Evolutionary conservation across 2,113 vertebrate genomes (phyloP).

Genomic region (Mellivora capensis): DNA sequence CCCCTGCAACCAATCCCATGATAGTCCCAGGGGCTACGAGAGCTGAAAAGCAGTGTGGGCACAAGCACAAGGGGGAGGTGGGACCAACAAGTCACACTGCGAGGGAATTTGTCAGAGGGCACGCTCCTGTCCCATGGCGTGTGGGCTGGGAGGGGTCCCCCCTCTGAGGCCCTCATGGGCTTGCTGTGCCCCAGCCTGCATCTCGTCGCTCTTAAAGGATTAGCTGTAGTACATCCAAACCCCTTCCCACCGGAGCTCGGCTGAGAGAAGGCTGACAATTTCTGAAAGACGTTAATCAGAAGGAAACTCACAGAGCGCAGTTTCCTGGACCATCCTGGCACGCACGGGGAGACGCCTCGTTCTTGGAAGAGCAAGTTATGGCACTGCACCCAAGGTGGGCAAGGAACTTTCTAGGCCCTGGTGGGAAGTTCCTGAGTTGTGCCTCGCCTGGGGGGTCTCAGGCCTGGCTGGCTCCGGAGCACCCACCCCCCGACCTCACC

Average conservation of each 20-base stretch:
- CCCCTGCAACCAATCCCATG: background rate
- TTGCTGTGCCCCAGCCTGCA: background rate
- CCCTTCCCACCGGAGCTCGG: background rate
- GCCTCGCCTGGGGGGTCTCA: background rate
- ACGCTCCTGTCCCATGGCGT: background rate
- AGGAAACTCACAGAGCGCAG: background rate
- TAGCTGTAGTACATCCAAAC: background rate
- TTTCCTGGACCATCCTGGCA: background rate
- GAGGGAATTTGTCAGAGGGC: background rate
- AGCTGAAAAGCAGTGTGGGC: background rate
- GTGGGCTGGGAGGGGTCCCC: background rate
- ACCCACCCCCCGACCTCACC: background rate
- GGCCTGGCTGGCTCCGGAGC: background rate
- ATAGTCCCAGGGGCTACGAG: background rate
- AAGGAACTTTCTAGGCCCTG: background rate
- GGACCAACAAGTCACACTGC: background rate
- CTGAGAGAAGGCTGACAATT: background rate
- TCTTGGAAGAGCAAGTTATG: background rate
- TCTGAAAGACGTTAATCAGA: background rate
- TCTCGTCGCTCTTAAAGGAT: background rate
- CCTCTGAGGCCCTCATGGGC: background rate
- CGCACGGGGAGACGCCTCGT: background rate
- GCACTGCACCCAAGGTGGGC: background rate
- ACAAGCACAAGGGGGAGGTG: background rate
- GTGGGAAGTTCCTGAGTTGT: background rate